These are phyloP conservation scores for Engraulis encrasicolus DNA, from an alignment of 2,113 vertebrate species.

Conservation along the genomic window DNA sequence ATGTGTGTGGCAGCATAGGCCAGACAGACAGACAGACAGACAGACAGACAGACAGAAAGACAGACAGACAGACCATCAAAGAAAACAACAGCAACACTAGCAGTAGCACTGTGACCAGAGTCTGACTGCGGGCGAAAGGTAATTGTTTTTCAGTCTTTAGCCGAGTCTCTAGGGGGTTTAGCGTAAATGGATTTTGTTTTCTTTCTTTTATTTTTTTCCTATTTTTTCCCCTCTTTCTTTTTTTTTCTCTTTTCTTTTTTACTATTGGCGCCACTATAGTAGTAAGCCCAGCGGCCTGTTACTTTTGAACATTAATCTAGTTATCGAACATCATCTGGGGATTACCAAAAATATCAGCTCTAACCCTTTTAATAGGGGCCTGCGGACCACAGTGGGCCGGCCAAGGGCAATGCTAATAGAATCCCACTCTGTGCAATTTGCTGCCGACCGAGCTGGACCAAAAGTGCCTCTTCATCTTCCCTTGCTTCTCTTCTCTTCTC, in stretches of 20 bases:
- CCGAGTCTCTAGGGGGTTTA: constrained; percentile 41
- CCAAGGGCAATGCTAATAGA: not conserved
- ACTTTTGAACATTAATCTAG: constrained; percentile 42
- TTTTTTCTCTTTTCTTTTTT: too few species aligned
- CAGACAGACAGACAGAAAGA: too few species aligned
- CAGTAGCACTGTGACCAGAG: constrained; percentile 40
- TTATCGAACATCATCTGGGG: constrained; percentile 28
- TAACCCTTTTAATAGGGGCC: constrained; percentile 18
- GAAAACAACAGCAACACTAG: too few species aligned
- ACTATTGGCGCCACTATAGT: constrained; percentile 14
- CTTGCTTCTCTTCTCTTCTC: too few species aligned
- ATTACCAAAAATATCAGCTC: constrained; percentile 10
- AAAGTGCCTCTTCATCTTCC: not conserved
- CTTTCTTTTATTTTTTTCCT: too few species aligned
- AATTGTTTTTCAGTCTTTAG: constrained; percentile 40
- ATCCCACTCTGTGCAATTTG: not conserved
- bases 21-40: too few species aligned
- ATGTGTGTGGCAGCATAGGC: too few species aligned
- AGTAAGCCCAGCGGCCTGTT: constrained; percentile 3
- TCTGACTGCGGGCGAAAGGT: constrained; percentile 34
- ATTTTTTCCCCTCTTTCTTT: too few species aligned
- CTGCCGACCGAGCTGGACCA: not conserved
- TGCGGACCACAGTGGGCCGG: not conserved
- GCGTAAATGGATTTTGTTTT: constrained; percentile 44
- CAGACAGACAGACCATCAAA: constrained; percentile 33